phyloP scores from a whole-genome alignment of 2,888 invertebrate species.

The Patella ulyssiponensis region DNA sequence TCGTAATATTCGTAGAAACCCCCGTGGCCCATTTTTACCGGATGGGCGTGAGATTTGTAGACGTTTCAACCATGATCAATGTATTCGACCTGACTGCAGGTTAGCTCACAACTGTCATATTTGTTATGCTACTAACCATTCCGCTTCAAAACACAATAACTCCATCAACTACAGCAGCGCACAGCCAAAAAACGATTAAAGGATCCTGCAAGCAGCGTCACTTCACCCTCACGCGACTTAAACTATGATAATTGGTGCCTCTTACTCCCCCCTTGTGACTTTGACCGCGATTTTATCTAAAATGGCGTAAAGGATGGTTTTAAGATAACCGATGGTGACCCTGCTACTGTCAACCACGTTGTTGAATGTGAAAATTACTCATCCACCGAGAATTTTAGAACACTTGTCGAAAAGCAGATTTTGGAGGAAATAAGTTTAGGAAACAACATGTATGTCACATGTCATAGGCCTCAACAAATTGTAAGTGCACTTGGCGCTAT shows the following conservation, averaged over 20 bases:
- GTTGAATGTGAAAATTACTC: not conserved
- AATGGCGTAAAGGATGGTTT: constrained; percentile 3
- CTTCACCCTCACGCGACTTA: not conserved
- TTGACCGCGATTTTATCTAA: not conserved
- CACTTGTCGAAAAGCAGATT: not conserved
- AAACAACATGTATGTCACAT: not conserved
- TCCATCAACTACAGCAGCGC: not conserved
- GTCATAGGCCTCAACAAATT: not conserved
- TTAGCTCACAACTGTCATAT: not conserved
- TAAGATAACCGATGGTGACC: not conserved
- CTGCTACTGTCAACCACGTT: not conserved
- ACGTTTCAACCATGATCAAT: not conserved
- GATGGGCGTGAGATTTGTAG: constrained; percentile 15
- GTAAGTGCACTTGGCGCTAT: constrained; percentile 5
- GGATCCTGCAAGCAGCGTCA: too few species aligned
- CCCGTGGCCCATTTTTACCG: not conserved
- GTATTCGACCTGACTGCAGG: not conserved
- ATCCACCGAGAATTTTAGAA: not conserved
- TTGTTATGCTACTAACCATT: not conserved
- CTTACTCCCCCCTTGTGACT: not conserved
- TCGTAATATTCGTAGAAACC: not conserved
- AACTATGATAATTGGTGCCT: not conserved
- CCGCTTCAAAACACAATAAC: not conserved
- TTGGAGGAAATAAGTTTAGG: not conserved
- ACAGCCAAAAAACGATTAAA: too few species aligned